A percentile compares a stretch with the other conserved stretches of the same genome.
phyloP scores from a whole-genome alignment of 2,797 vertebrate genomes.

The Danio tinwini region DNA sequence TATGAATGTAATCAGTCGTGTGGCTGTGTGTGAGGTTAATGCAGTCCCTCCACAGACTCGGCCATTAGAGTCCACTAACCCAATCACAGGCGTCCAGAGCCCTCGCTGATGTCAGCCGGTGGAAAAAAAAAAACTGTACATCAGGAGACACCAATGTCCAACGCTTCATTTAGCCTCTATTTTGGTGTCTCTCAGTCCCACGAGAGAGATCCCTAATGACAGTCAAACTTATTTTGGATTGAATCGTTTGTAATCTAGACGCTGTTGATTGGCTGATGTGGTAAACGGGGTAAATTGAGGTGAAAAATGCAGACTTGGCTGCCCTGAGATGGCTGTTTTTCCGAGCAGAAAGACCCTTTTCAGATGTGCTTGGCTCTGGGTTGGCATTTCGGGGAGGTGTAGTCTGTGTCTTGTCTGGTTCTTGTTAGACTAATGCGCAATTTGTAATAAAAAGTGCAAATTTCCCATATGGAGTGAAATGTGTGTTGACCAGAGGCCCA shows the following conservation, averaged over 20 bases:
- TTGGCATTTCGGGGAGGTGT: constrained; percentile 41
- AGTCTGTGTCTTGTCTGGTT: constrained; percentile 50
- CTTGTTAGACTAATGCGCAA: constrained; percentile 51
- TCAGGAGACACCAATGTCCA: constrained; percentile 49
- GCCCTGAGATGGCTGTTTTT: background rate
- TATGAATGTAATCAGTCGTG: constrained; percentile 59
- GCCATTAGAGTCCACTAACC: constrained; percentile 63
- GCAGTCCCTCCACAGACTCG: constrained; percentile 53
- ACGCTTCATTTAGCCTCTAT: constrained; percentile 47
- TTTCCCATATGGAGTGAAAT: constrained; percentile 54
- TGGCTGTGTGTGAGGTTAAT: constrained; percentile 62
- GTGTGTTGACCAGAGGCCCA: constrained; percentile 53
- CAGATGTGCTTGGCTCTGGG: constrained; percentile 21
- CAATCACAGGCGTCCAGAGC: constrained; percentile 62
- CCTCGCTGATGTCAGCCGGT: constrained; percentile 54
- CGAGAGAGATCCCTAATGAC: constrained; percentile 26
- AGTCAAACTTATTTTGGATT: constrained; percentile 15
- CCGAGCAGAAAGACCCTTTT: constrained; percentile 30
- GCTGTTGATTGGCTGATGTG: constrained; percentile 6
- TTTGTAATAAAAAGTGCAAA: constrained; percentile 53
- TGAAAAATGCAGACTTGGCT: constrained; percentile 40
- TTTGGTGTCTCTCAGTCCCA: constrained; percentile 35
- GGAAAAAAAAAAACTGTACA: constrained; percentile 59
- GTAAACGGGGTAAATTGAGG: constrained; percentile 5
- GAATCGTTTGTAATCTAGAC: constrained; percentile 33